Conservation (phyloP, 2,888 invertebrate species). For the Oscheius onirici region DNA sequence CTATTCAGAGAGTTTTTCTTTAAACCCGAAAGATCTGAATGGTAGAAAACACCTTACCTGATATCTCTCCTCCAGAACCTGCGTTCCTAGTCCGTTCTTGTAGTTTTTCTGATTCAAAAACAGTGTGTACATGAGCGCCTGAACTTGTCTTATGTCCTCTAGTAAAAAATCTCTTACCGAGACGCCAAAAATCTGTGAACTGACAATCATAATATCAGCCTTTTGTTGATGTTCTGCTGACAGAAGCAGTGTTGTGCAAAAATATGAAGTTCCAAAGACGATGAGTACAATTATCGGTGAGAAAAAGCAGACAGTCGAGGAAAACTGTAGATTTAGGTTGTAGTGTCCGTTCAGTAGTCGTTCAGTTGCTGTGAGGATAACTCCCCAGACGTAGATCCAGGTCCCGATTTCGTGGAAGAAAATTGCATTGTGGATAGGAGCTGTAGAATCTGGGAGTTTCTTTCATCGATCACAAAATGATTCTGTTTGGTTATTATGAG, state of each 20-base stretch:
- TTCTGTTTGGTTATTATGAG: neutral
- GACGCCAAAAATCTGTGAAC: conserved; percentile 12
- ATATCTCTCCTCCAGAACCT: conserved; percentile 18
- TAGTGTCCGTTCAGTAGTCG: conserved; percentile 10
- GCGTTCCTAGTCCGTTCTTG: conserved; percentile 4
- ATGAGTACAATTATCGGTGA: neutral
- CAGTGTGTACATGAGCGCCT: conserved; percentile 21
- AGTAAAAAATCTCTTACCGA: neutral
- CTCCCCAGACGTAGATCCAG: conserved; percentile 27
- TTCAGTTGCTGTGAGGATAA: conserved; percentile 3
- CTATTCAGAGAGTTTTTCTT: neutral
- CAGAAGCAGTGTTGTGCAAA: conserved; percentile 2
- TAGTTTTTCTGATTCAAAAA: conserved; percentile 19
- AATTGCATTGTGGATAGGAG: conserved; percentile 3
- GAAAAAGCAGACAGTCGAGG: neutral
- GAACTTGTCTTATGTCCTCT: too few species aligned
- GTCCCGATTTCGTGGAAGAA: conserved; percentile 14
- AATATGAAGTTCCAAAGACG: conserved; percentile 1
- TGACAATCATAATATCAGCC: conserved; percentile 10
- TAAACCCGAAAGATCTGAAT: too few species aligned
- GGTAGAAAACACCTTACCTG: neutral
- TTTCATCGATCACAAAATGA: too few species aligned
- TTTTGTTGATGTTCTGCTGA: conserved; percentile 15
- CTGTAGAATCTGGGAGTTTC: neutral
- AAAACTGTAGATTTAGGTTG: neutral